Evolutionary conservation across 2,888 invertebrate genomes (phyloP), one percentile per base, ranked within the genome.

Genomic region (Corbicula japonica): DNA sequence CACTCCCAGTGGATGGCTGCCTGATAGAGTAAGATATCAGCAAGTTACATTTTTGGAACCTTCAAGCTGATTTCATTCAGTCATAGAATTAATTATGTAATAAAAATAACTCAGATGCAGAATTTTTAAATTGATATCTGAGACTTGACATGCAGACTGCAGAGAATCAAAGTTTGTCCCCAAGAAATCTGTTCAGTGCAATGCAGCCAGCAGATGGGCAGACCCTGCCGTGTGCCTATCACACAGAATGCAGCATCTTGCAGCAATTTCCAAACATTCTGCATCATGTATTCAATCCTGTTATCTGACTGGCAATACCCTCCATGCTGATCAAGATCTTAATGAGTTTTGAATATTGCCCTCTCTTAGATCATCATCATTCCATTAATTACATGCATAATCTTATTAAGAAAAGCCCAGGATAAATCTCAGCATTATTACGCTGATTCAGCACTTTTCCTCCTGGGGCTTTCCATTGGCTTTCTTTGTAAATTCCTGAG

Each of bases 401-500:
- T 60, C 41, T 21, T 5, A 60, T 60, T 60, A 60, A 35, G 32
- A 34, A 21, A 38, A 21, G 28, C 38, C 38, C 60, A 60, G 34
- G 60, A 60, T 60, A 41, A 60, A 35, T 60, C 38, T 34, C n/a
- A 21, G 34, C 34, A 38, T 28, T 38, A 60, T 60, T 38, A 60
- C 38, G 60, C 60, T 3, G 60, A 60, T 38, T 60, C 26, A 60
- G 60, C 38, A 35, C 38, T 26, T 60, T 54, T 28, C 34, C 32
- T 23, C 52, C 18, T 18, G 28, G 32, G 30, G n/a, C 3, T 63
- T 48, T 46, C 48, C 4, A 12, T 18, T 2, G 21, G 15, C n/a
- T 30, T 32, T 41, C 23, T 44, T 63, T 46, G 63, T 48, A 63
- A 63, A 48, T 46, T 48, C 48, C n/a, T n/a, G n/a, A n/a, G n/a